Evolutionary conservation across 2,888 invertebrate species (phyloP).

Genomic region (Drosophila glabriapex): DNA sequence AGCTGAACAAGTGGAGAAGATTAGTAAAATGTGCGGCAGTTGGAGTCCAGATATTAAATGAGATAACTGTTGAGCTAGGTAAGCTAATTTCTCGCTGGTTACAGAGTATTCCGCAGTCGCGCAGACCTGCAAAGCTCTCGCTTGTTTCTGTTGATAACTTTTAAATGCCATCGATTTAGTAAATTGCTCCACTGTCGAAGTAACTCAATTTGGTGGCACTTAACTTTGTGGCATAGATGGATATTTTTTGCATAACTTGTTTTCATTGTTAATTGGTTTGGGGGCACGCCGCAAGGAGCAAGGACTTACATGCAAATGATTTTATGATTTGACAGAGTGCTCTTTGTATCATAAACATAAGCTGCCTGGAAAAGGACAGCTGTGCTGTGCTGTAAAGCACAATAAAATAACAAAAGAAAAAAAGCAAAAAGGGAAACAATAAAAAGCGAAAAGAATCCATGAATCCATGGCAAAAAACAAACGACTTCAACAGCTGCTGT

Average conservation of each 20-base stretch:
- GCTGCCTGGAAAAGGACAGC: constrained; percentile 46
- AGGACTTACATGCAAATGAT: constrained; percentile 56
- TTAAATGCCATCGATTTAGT: neutral
- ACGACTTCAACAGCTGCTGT: neutral
- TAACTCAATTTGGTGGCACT: constrained; percentile 5
- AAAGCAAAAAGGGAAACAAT: neutral
- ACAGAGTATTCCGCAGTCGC: neutral
- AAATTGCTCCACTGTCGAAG: constrained; percentile 1
- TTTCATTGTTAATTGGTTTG: constrained; percentile 68
- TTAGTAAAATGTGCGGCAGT: neutral
- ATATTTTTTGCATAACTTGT: constrained; percentile 12
- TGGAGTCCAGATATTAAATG: neutral
- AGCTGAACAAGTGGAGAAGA: neutral
- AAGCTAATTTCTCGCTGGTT: neutral
- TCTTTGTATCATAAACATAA: constrained; percentile 15
- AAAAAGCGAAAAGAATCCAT: neutral
- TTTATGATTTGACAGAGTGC: constrained; percentile 35
- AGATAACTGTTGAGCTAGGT: neutral
- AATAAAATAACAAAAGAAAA: neutral
- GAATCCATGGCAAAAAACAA: neutral
- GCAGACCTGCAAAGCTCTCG: neutral
- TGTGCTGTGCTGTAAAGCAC: constrained; percentile 44
- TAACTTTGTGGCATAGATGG: neutral
- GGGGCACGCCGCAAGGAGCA: neutral
- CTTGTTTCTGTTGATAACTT: neutral